Base-by-base conservation (phyloP, 2,113 vertebrate species). In the Aegotheles bennettii region DNA sequence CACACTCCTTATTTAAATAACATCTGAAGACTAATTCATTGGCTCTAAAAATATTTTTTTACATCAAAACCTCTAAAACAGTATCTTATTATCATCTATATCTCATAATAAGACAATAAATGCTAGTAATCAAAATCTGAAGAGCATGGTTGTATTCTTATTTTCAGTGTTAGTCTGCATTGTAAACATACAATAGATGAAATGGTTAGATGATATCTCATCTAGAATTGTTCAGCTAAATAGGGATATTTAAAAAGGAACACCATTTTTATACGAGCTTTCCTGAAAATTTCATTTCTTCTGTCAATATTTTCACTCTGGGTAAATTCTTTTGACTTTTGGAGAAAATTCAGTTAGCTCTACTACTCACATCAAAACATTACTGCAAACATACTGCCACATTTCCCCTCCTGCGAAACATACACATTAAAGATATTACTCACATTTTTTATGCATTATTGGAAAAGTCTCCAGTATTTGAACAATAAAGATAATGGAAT, bases 71-170 rank as follows among this genome's bases (percentile, higher is more conserved):
- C 29, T 19, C 2, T 23, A 33, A 76, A 56, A 29, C 12, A 71
- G 1, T 48, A 23, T 45, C 81, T 59, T 59, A 16, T 51, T 82
- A 47, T 43, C 1, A 35, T 40, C 74, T 54, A 18, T 35, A 29
- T 61, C 2, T 86, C 16, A 25, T 36, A 28, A 36, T 38, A 64
- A 60, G 9, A 10, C 40, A 43, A 67, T 33, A 64, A 54, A 65
- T 57, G 5, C 8, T 48, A 75, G 13, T 9, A 59, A 15, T 59
- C 7, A 65, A 81, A 90, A 82, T 65, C 20, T 69, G 20, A 7
- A 64, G 1, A 74, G 1, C 3, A 28, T 4, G 45, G 3, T 53
- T 79, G n/a, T n/a, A n/a, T 71, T 79, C 12, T 2, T 63, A 2
- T 18, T 74, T 75, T 68, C 9, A 8, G 16, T 70, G 13, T 45